Conservation (phyloP, 2,888 invertebrate species). For the Drosophila merina region DNA sequence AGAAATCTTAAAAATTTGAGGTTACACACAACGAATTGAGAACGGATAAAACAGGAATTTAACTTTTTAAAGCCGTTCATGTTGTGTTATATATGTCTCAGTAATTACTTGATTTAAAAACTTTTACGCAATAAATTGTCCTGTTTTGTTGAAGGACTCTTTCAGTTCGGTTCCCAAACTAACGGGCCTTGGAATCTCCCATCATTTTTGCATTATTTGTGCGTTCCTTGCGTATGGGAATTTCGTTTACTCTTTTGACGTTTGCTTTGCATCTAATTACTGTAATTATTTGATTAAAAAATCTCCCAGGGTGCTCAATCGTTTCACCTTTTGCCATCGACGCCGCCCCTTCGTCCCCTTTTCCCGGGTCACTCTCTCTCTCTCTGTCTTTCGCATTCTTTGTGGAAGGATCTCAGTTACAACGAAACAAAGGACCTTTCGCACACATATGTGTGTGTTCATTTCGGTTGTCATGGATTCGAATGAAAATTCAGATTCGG, state of each 20-base stretch:
- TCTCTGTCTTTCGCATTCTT: slow-evolving; percentile 1
- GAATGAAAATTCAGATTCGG: slow-evolving; percentile 36
- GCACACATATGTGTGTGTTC: slow-evolving; percentile 20
- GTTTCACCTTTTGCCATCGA: slow-evolving; percentile 43
- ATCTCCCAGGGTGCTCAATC: slow-evolving; percentile 71
- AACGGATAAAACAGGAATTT: background rate
- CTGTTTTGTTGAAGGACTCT: background rate
- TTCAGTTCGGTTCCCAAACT: slow-evolving; percentile 8
- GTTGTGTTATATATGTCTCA: too few relatives aligned
- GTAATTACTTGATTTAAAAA: background rate
- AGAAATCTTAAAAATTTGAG: background rate
- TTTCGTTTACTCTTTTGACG: slow-evolving; percentile 37
- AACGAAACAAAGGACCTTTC: slow-evolving; percentile 33
- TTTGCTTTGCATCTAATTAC: slow-evolving; percentile 67
- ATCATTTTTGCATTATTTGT: slow-evolving; percentile 7
- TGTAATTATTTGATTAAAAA: slow-evolving; percentile 77
- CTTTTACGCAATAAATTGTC: background rate
- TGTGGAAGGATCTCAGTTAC: slow-evolving; percentile 43
- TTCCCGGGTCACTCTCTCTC: background rate
- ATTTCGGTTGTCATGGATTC: slow-evolving; percentile 46
- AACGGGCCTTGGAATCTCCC: slow-evolving; percentile 1
- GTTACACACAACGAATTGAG: too few relatives aligned
- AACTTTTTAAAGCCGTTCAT: too few relatives aligned
- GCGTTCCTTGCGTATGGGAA: slow-evolving; percentile 36
- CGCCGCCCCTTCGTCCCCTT: slow-evolving; percentile 19